These are phyloP conservation scores for Atherinosoma microstoma DNA, from an alignment of 2,797 vertebrate genomes.

Conservation along the genomic window DNA sequence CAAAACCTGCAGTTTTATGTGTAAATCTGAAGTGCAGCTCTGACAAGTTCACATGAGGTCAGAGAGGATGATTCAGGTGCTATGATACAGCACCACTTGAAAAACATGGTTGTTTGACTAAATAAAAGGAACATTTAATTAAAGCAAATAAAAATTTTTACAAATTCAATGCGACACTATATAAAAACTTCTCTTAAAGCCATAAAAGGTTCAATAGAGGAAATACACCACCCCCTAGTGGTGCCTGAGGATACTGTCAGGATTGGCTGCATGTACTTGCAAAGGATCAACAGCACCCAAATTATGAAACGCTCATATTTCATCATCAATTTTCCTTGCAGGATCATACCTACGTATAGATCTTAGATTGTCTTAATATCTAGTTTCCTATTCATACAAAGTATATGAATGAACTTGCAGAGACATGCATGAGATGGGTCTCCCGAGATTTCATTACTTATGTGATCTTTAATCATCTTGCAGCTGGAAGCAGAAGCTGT, in stretches of 20 bases:
- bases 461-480: not conserved
- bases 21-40: too few relatives aligned
- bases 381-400: not conserved
- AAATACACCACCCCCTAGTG: conserved; percentile 46
- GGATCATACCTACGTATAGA: not conserved
- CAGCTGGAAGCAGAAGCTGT: not conserved
- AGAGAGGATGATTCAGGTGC: not conserved
- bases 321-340: not conserved
- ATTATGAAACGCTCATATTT: not conserved
- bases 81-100: not conserved
- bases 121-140: not conserved
- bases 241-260: not conserved
- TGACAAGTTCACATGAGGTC: not conserved
- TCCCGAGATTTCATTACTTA: conserved; percentile 9
- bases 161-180: not conserved
- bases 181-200: not conserved
- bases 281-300: not conserved
- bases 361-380: not conserved
- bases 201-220: conserved; percentile 2
- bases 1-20: not conserved
- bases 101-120: not conserved
- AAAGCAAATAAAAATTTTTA: not conserved
- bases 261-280: not conserved
- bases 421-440: not conserved
- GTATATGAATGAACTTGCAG: conserved; percentile 3